Evolutionary conservation across 2,797 vertebrate genomes (phyloP).

Genomic region (Pangasius larnaudii): DNA sequence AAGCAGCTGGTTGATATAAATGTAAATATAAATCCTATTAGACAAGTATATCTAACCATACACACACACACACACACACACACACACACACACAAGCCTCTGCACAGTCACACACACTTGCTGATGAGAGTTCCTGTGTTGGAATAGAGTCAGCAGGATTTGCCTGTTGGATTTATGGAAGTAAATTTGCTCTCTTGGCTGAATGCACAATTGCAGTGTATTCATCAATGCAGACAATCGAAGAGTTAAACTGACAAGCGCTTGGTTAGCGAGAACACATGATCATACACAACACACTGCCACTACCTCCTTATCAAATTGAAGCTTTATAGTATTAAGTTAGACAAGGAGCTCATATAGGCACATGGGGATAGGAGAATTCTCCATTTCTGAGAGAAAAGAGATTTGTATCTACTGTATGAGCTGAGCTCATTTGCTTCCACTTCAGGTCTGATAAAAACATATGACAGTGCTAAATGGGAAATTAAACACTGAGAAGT

Average conservation of each 20-base stretch:
- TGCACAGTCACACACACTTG: slow-evolving; percentile 32
- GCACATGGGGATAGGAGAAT: background rate
- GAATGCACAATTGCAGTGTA: slow-evolving; percentile 41
- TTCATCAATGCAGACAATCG: slow-evolving; percentile 50
- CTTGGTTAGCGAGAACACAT: slow-evolving; percentile 5
- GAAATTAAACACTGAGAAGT: background rate
- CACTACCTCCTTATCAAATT: background rate
- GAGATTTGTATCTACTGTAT: background rate
- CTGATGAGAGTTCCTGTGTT: slow-evolving; percentile 49
- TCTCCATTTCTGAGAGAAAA: background rate
- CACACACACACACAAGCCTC: slow-evolving; percentile 7
- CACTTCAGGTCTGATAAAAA: background rate
- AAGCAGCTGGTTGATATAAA: slow-evolving; percentile 17
- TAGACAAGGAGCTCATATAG: background rate
- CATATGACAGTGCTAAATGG: background rate
- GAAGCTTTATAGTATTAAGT: background rate
- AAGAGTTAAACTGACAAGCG: slow-evolving; percentile 10
- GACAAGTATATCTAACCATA: slow-evolving; percentile 30
- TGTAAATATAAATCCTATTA: slow-evolving; percentile 15
- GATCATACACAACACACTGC: background rate
- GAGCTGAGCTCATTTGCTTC: background rate
- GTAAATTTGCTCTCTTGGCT: slow-evolving; percentile 52
- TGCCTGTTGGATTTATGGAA: slow-evolving; percentile 26
- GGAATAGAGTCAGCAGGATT: slow-evolving; percentile 54
- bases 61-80: slow-evolving; percentile 14